Percentiles rank a stretch among this genome's conserved stretches.
phyloP scores from a whole-genome alignment of 2,797 vertebrate species.

The Gambelia wislizenii region DNA sequence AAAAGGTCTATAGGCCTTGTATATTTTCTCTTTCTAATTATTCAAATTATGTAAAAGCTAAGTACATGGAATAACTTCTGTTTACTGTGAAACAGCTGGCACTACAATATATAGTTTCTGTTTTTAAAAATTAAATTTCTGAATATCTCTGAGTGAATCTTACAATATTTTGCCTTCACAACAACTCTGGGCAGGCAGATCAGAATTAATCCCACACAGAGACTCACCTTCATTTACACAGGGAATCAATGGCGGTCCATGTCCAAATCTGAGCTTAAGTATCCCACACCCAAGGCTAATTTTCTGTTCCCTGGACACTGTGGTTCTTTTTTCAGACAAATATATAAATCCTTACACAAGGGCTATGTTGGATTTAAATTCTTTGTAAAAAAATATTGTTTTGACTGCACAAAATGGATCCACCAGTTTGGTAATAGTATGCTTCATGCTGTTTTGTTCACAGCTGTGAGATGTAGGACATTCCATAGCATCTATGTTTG shows the following conservation, averaged over 20 bases:
- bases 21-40: too few species aligned
- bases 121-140: background rate
- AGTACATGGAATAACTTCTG: too few species aligned
- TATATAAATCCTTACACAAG: background rate
- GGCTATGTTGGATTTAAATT: background rate
- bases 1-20: too few species aligned
- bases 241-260: background rate
- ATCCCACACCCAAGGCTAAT: background rate
- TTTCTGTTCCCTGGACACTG: background rate
- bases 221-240: background rate
- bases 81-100: too few species aligned
- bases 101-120: background rate
- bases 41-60: too few species aligned
- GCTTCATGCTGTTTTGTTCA: slow-evolving; percentile 52
- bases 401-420: slow-evolving; percentile 7
- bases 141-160: background rate
- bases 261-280: background rate
- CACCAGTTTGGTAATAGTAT: slow-evolving; percentile 8
- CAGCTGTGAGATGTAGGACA: slow-evolving; percentile 36
- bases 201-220: background rate
- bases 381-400: background rate
- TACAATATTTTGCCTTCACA: background rate
- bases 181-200: background rate
- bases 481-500: slow-evolving; percentile 44
- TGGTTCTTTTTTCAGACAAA: background rate